Evolutionary conservation across 2,888 invertebrate genomes (phyloP), one percentile per base, ranked within the genome.

Genomic region (Apeira syringaria): DNA sequence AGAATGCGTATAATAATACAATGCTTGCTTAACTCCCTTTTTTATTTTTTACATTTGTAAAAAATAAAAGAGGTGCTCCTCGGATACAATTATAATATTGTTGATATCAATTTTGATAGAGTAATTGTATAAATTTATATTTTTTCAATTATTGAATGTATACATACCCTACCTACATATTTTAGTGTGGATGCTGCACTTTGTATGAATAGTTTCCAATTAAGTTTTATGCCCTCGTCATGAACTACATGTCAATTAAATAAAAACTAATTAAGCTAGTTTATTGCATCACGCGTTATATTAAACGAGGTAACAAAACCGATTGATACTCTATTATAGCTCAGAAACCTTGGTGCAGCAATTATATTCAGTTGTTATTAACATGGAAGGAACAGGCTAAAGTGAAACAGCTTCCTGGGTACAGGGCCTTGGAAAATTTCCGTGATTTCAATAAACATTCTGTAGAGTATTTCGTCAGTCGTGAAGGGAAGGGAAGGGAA

Each of bases 311-410:
- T 26, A 33, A 28, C 38, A 24, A 35, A 28, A 18, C 18, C 12
- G 29, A 42, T 28, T 31, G 29, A 47, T 42, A 22, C 34, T 24
- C 24, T 24, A 40, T 46, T 47, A n/a, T n/a, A 34, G 15, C n/a
- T 33, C 8, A 4, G 15, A 13, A 42, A 47, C 47, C 47, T 47
- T 47, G 47, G 42, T 30, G 29, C 26, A 47, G 42, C 47, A 47
- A 47, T 47, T 42, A 47, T 38, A 34, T 47, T 31, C 34, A 37
- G 17, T 29, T 15, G 27, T 22, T 34, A 42, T 34, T 47, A 31
- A 34, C 38, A 34, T 34, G 33, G 34, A 30, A 34, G 43, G 36
- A 32, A 36, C 28, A 33, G 37, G 38, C 20, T 18, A 30, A 20
- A 31, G 45, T 22, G 35, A 46, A 45, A 39, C 45, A 10, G 34